These are phyloP conservation scores for Tupaia chinensis DNA, from an alignment of 2,113 vertebrate genomes.

Conservation along the genomic window DNA sequence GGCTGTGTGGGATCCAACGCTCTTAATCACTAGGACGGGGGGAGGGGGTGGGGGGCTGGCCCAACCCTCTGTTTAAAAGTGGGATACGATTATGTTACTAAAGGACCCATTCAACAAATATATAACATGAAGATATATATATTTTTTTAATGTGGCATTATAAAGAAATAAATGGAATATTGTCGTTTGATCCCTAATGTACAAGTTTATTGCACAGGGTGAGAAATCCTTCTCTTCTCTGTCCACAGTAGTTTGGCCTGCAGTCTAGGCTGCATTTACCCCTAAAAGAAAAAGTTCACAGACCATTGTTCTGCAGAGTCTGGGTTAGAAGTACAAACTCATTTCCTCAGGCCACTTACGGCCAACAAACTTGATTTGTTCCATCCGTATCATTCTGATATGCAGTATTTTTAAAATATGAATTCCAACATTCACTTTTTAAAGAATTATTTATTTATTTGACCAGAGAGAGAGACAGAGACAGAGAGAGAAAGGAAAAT, in stretches of 20 bases:
- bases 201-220: slow-evolving; percentile 17
- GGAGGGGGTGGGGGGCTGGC: too few relatives aligned
- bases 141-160: not conserved
- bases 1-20: too few relatives aligned
- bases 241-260: slow-evolving; percentile 39
- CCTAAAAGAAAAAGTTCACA: slow-evolving; percentile 64
- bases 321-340: slow-evolving; percentile 67
- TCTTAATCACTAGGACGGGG: too few relatives aligned
- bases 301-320: slow-evolving; percentile 61
- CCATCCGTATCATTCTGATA: slow-evolving; percentile 62
- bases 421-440: not conserved
- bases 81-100: not conserved
- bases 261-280: not conserved
- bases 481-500: too few relatives aligned
- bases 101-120: not conserved
- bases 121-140: not conserved
- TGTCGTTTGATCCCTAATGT: slow-evolving; percentile 11
- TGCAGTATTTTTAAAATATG: not conserved
- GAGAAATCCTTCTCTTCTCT: not conserved
- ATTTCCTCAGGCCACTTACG: slow-evolving; percentile 34
- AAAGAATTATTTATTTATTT: too few relatives aligned
- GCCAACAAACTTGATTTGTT: slow-evolving; percentile 63
- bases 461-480: too few relatives aligned
- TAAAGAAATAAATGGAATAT: not conserved
- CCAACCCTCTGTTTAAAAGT: not conserved